Conservation (phyloP, 2,797 vertebrate species). For the Australoheros facetus region DNA sequence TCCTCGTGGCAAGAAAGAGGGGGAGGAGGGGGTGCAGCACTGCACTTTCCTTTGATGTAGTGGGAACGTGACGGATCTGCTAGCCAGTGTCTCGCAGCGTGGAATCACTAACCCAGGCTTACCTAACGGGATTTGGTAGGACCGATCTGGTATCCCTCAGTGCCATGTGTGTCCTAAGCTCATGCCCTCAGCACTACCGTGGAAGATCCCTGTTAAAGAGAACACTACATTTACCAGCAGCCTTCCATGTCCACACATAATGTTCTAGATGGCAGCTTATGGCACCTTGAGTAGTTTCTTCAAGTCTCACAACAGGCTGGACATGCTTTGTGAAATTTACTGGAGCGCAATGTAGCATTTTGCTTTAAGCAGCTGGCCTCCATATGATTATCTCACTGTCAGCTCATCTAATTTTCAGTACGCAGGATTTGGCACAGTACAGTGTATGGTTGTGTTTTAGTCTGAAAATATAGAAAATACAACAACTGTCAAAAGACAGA, state of each 20-base stretch:
- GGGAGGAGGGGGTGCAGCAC: constrained; percentile 49
- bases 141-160: constrained; percentile 72
- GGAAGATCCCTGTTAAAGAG: constrained; percentile 76
- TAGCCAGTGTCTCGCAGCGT: constrained; percentile 79
- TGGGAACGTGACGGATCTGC: constrained; percentile 83
- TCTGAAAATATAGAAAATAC: not conserved
- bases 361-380: constrained; percentile 43
- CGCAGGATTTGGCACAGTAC: not conserved
- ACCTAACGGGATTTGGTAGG: constrained; percentile 85
- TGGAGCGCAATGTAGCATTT: constrained; percentile 18
- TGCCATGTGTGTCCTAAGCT: constrained; percentile 77
- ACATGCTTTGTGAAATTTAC: constrained; percentile 28
- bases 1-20: constrained; percentile 65
- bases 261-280: constrained; percentile 55
- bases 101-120: constrained; percentile 86
- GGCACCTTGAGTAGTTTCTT: constrained; percentile 46
- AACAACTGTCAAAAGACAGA: constrained; percentile 4
- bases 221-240: constrained; percentile 79
- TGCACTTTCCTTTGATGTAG: constrained; percentile 82
- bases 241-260: constrained; percentile 62
- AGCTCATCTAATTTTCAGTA: constrained; percentile 4
- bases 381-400: constrained; percentile 24
- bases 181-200: constrained; percentile 74
- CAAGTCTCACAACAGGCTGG: constrained; percentile 40
- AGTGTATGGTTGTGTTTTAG: not conserved